Percentiles rank a stretch among this genome's conserved stretches.
These are phyloP conservation scores for Coenonympha arcania DNA, from an alignment of 2,888 invertebrate genomes.

Conservation along the genomic window DNA sequence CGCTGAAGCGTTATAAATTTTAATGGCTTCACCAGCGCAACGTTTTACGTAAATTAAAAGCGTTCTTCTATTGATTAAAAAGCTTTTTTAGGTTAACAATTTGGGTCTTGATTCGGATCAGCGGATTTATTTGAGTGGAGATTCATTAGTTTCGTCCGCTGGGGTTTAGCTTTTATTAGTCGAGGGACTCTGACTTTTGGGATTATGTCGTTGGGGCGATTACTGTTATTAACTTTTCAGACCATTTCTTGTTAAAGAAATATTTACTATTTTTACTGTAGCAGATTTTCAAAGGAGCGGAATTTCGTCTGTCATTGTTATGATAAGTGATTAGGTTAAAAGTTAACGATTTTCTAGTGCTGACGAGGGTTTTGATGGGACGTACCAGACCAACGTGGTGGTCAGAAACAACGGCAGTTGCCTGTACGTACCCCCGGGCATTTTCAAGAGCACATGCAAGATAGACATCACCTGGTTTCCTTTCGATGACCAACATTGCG, in stretches of 20 bases:
- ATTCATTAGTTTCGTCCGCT: constrained; percentile 22
- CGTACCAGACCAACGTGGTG: constrained; percentile 99
- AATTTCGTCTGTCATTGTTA: background rate
- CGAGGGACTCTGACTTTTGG: background rate
- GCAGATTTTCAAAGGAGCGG: no score
- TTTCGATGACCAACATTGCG: constrained; percentile 99
- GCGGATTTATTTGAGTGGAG: constrained; percentile 35
- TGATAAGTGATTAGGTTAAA: constrained; percentile 15
- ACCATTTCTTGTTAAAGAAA: no score
- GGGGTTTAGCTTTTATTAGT: constrained; percentile 19
- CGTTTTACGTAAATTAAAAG: constrained; percentile 24
- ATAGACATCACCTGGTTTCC: constrained; percentile 99
- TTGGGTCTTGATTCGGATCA: constrained; percentile 44
- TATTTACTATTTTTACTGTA: no score
- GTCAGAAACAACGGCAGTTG: constrained; percentile 98
- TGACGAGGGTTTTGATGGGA: constrained; percentile 99
- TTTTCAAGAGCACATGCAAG: constrained; percentile 99
- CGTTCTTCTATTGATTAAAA: constrained; percentile 32
- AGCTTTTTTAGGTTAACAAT: constrained; percentile 39
- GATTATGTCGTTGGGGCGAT: background rate
- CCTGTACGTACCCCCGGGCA: constrained; percentile 99
- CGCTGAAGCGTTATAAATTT: constrained; percentile 20
- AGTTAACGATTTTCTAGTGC: constrained; percentile 80
- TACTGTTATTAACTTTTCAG: background rate
- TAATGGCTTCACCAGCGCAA: constrained; percentile 17